Evolutionary conservation across 2,113 vertebrate species (phyloP).

Genomic region (Apus apus): DNA sequence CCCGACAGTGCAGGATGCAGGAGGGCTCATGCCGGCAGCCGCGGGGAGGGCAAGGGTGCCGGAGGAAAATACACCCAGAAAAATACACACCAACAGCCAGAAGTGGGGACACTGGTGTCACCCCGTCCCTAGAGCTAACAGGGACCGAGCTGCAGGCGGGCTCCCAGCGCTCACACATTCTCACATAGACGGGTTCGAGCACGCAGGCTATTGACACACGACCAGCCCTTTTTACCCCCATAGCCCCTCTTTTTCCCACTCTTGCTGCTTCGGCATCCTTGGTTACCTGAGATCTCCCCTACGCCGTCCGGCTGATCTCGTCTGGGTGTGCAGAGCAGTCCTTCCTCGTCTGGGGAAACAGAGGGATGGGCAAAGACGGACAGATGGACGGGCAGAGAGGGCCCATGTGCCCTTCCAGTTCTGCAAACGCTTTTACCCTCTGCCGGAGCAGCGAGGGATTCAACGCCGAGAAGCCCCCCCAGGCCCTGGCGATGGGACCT

Average conservation of each 20-base stretch:
- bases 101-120: fast-evolving
- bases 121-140: fast-evolving
- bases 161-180: fast-evolving
- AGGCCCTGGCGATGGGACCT: background rate
- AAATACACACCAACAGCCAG: background rate
- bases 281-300: background rate
- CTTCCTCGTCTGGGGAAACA: background rate
- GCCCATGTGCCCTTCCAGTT: background rate
- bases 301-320: background rate
- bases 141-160: too few species aligned
- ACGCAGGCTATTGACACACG: fast-evolving
- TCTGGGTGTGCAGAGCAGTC: fast-evolving
- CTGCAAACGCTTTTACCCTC: background rate
- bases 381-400: too few species aligned
- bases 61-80: background rate
- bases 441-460: background rate
- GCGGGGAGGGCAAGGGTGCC: fast-evolving
- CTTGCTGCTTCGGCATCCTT: background rate
- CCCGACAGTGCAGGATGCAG: too few species aligned
- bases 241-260: background rate
- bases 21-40: too few species aligned
- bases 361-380: background rate
- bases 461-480: background rate
- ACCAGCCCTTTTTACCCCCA: background rate
- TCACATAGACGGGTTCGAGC: fast-evolving